These are phyloP conservation scores for Diachasma alloeum DNA, from an alignment of 1,140 invertebrate genomes.

Conservation along the genomic window DNA sequence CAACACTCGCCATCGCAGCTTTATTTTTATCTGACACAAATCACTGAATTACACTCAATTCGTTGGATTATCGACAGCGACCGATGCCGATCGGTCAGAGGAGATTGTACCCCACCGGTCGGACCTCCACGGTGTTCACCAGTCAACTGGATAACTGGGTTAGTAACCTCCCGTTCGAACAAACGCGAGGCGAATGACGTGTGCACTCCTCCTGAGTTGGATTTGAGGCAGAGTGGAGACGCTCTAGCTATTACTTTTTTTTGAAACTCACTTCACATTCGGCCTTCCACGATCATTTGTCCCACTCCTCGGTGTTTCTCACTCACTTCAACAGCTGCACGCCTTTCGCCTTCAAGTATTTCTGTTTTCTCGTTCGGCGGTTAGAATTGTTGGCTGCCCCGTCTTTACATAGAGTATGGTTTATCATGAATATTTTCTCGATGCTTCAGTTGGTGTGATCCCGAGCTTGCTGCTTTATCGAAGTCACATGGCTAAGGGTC, in stretches of 20 bases:
- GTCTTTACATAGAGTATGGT: neutral
- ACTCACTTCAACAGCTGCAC: neutral
- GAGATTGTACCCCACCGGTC: neutral
- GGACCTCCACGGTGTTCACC: neutral
- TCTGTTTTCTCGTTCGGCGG: neutral
- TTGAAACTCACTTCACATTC: neutral
- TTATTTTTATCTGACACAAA: neutral
- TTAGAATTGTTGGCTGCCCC: neutral
- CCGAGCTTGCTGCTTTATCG: neutral
- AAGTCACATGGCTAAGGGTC: neutral
- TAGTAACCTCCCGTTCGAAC: slow-evolving; percentile 28
- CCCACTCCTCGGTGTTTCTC: neutral
- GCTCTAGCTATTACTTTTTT: neutral
- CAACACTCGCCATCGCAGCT: slow-evolving; percentile 64
- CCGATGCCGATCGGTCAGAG: neutral
- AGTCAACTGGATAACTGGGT: slow-evolving; percentile 35
- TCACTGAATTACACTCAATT: neutral
- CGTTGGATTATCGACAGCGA: neutral
- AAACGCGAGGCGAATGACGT: neutral
- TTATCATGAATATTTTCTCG: neutral
- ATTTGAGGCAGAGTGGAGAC: neutral
- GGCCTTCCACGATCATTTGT: neutral
- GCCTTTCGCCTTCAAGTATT: neutral
- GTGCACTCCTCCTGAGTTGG: neutral
- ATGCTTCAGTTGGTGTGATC: neutral